A percentile compares a stretch with the other conserved stretches of the same genome.
Conservation (phyloP, 2,888 invertebrate species). For the Stenodema calcarata region DNA sequence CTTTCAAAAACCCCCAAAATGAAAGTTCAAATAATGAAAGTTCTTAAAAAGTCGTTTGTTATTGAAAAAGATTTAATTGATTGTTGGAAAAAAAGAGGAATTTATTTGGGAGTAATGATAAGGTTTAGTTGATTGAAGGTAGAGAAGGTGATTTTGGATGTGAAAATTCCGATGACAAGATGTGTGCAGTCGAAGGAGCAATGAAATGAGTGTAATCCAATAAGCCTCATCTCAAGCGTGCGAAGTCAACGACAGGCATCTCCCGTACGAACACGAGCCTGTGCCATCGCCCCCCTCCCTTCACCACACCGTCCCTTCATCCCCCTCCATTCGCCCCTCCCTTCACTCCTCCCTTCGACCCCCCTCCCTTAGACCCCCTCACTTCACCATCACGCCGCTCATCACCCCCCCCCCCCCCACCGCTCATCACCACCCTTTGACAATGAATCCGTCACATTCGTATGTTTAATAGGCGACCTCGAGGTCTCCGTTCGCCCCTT, state of each 20-base stretch:
- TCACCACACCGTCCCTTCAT: too few species aligned
- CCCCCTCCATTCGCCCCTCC: too few species aligned
- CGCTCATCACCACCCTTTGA: neutral
- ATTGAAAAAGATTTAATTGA: too few species aligned
- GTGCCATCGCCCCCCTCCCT: neutral
- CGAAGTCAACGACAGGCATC: conserved; percentile 34
- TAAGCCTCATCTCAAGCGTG: conserved; percentile 31
- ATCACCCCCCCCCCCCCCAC: neutral
- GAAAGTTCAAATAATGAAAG: too few species aligned
- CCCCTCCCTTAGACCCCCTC: neutral
- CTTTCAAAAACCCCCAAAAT: too few species aligned
- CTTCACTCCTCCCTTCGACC: too few species aligned
- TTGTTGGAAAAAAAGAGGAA: too few species aligned
- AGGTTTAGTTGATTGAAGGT: too few species aligned
- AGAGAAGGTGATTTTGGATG: too few species aligned
- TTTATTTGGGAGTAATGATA: too few species aligned
- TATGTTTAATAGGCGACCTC: conserved; percentile 29
- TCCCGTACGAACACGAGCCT: neutral
- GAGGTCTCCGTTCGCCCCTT: neutral
- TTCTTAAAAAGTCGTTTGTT: too few species aligned
- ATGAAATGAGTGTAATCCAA: conserved; percentile 19
- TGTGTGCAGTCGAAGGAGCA: neutral
- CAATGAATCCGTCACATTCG: conserved; percentile 41
- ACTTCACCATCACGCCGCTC: neutral
- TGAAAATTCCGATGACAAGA: neutral